Base-by-base conservation (phyloP, 2,797 vertebrate genomes). In the Gymnothorax reevesii region DNA sequence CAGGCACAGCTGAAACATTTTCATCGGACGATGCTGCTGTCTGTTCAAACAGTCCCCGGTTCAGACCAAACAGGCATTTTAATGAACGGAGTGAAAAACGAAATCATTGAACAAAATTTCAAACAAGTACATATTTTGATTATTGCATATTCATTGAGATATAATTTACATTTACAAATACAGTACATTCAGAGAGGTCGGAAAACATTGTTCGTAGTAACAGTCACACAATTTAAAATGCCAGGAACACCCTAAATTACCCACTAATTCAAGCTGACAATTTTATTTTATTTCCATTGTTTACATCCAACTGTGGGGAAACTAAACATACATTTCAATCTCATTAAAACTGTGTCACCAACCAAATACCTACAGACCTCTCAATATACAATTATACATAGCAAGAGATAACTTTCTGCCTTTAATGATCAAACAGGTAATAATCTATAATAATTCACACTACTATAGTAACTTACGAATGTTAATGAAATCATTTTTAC, bases 11-110 rank as follows among this genome's bases (percentile, higher is more conserved):
- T 22, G 77, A 84, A 57, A 80, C 71, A 57, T 10, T 49, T 87
- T 80, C 84, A 13, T n/a, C 49, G 86, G 66, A 54, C 62, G 13
- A 62, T 42, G 57, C 42, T 33, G 13, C 60, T 79, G 75, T 79
- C 75, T 55, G 17, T 79, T 82, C 42, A 33, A 73, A 42, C 75
- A 3, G 7, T 57, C 64, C 9, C 42, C 57, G 8, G 25, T 73
- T 59, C 60, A 86, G 42, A 52, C 49, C 20, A 2, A 12, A 10
- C 5, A 27, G 15, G 15, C 1, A 79, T 5, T 15, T 49, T 7
- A 49, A 49, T 25, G 42, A 13, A 49, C 3, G 7, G n/a, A 8
- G 27, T 75, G 10, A n/a, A 69, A 25, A 27, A 42, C 33, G 57
- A 4, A 73, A 73, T 10, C 9, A 75, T 13, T 9, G 49, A 49